Percentiles rank a stretch among this genome's conserved stretches.
These are phyloP conservation scores for Aegithalos caudatus DNA, from an alignment of 2,113 vertebrate genomes.

Conservation along the genomic window DNA sequence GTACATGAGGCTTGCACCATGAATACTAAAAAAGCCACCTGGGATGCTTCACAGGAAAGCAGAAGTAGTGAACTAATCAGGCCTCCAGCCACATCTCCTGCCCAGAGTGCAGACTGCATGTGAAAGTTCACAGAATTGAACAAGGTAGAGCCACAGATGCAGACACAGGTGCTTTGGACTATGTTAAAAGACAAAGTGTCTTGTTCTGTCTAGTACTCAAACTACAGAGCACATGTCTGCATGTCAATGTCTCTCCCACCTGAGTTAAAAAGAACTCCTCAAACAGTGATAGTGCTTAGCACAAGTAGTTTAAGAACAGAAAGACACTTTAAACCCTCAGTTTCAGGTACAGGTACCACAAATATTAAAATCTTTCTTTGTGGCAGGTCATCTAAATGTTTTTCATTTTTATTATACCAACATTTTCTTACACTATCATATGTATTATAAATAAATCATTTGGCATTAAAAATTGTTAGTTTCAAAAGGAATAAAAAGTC, in stretches of 20 bases:
- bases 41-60: not conserved
- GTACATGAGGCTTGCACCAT: not conserved
- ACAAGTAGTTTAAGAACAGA: not conserved
- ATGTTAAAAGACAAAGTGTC: not conserved
- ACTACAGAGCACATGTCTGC: not conserved
- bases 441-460: not conserved
- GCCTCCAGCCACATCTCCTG: not conserved
- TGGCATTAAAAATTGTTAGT: not conserved
- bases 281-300: rapidly evolving
- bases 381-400: not conserved
- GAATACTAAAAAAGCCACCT: not conserved
- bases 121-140: not conserved
- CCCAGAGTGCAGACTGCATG: not conserved
- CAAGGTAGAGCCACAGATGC: not conserved
- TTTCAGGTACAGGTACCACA: not conserved
- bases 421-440: not conserved
- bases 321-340: not conserved
- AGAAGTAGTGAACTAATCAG: not conserved
- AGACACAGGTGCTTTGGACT: not conserved
- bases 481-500: not conserved
- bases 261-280: not conserved
- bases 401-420: not conserved
- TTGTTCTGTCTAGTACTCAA: not conserved
- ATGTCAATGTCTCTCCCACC: not conserved
- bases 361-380: not conserved